A percentile compares a stretch with the other conserved stretches of the same genome.
Evolutionary conservation across 1,140 invertebrate genomes (phyloP).

Genomic region (Nebria ingens): DNA sequence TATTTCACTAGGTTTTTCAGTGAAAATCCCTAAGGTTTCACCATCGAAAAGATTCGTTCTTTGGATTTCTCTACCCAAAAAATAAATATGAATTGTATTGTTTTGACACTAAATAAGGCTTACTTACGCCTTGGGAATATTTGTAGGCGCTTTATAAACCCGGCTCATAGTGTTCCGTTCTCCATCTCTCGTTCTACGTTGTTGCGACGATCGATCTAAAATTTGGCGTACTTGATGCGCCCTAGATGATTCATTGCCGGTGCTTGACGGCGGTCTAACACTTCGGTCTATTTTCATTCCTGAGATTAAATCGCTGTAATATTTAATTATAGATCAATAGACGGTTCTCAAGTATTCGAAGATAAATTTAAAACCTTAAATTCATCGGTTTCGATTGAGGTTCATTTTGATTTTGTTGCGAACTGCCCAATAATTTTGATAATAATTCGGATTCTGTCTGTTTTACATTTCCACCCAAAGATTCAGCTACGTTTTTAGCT

Average conservation of each 20-base stretch:
- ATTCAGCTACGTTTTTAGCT: slow-evolving; percentile 54
- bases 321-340: slow-evolving; percentile 13
- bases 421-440: slow-evolving; percentile 43
- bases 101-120: neutral
- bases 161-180: neutral
- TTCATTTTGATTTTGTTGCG: slow-evolving; percentile 14
- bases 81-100: slow-evolving; percentile 7
- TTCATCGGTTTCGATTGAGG: slow-evolving; percentile 27
- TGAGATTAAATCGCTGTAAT: slow-evolving; percentile 51
- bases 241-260: slow-evolving; percentile 16
- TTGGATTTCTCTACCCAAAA: slow-evolving; percentile 21
- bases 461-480: slow-evolving; percentile 50
- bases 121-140: neutral
- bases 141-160: slow-evolving; percentile 3
- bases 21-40: slow-evolving; percentile 50
- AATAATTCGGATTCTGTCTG: slow-evolving; percentile 67
- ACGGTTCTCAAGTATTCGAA: too few relatives aligned
- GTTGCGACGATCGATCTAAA: slow-evolving; percentile 13
- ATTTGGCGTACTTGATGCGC: slow-evolving; percentile 27
- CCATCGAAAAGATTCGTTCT: slow-evolving; percentile 45
- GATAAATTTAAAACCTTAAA: slow-evolving; percentile 22
- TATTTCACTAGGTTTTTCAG: slow-evolving; percentile 18
- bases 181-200: neutral
- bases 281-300: slow-evolving; percentile 63
- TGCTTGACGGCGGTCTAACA: slow-evolving; percentile 23